Percentiles rank a stretch among this genome's conserved stretches.
phyloP scores from a whole-genome alignment of 2,888 invertebrate genomes.

The Pherbina coryleti region DNA sequence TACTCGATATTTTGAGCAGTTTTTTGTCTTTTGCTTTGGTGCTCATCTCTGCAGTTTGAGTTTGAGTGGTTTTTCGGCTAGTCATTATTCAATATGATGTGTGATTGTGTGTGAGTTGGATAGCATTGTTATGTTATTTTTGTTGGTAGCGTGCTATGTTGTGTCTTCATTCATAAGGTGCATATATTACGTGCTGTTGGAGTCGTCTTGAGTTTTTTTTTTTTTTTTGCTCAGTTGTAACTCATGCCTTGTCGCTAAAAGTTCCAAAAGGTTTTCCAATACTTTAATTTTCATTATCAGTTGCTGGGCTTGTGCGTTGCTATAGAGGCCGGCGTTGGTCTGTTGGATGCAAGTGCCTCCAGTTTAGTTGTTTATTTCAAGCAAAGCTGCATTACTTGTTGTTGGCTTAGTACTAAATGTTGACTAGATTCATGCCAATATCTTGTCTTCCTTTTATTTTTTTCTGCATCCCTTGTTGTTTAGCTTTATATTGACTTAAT shows the following conservation, averaged over 20 bases:
- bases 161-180: too few species aligned
- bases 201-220: neutral
- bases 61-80: neutral
- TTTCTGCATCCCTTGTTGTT: neutral
- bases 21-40: constrained; percentile 3
- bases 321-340: neutral
- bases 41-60: neutral
- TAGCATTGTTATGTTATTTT: neutral
- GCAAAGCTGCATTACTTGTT: neutral
- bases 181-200: neutral
- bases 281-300: neutral
- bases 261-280: constrained; percentile 2
- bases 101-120: neutral
- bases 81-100: neutral
- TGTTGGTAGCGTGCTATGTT: neutral
- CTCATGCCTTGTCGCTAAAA: neutral
- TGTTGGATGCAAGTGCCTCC: neutral
- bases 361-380: neutral
- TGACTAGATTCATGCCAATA: neutral
- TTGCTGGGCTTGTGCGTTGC: neutral
- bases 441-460: neutral
- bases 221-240: neutral
- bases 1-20: constrained; percentile 31
- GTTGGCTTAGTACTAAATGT: neutral
- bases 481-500: neutral